Percentiles rank a stretch among this genome's conserved stretches.
These are phyloP conservation scores for Pandemis heparana DNA, from an alignment of 2,888 invertebrate species.

Conservation along the genomic window DNA sequence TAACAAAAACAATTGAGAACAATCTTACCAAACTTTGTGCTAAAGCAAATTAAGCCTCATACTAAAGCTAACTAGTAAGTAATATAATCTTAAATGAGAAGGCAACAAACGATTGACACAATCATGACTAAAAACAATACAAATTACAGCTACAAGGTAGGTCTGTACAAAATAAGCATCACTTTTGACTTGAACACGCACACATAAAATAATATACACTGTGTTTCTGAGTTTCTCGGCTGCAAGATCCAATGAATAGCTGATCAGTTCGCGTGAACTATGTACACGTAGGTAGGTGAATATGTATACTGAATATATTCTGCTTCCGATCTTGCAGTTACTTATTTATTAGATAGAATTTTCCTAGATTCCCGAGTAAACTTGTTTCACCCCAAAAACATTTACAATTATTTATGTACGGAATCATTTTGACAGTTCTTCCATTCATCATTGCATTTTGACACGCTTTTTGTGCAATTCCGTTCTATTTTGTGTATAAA, in stretches of 20 bases:
- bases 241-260: slow-evolving; percentile 15
- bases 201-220: neutral
- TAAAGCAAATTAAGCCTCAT: too few species aligned
- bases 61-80: too few species aligned
- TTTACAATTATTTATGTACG: neutral
- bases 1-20: neutral
- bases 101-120: too few species aligned
- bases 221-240: neutral
- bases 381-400: neutral
- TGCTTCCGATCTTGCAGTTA: slow-evolving; percentile 4
- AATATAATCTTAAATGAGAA: too few species aligned
- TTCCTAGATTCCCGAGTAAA: neutral
- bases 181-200: too few species aligned
- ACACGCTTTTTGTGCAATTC: neutral
- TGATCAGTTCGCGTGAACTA: slow-evolving; percentile 18
- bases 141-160: too few species aligned
- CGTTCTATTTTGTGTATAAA: neutral
- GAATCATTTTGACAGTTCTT: neutral
- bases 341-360: slow-evolving; percentile 4
- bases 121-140: too few species aligned
- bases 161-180: too few species aligned
- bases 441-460: neutral
- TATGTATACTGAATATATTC: slow-evolving; percentile 10
- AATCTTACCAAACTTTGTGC: neutral
- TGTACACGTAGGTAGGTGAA: slow-evolving; percentile 11